A percentile compares a stretch with the other conserved stretches of the same genome.
phyloP scores from a whole-genome alignment of 2,797 vertebrate genomes.

The Tapirus indicus region DNA sequence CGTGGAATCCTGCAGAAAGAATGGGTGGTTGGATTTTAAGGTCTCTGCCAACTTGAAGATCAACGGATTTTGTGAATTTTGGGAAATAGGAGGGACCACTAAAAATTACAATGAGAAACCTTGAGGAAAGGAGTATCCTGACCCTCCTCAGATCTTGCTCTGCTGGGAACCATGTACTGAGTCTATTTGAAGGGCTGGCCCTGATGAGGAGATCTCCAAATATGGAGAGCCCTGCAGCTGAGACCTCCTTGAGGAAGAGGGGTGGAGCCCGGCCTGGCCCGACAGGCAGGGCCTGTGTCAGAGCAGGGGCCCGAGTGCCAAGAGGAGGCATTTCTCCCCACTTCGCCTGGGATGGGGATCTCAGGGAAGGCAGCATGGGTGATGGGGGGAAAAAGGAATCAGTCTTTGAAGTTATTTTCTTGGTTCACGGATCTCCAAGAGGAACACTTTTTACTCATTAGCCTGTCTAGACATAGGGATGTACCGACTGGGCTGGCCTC shows the following conservation, averaged over 20 bases:
- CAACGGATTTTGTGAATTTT: background rate
- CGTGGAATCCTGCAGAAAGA: background rate
- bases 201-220: background rate
- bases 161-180: background rate
- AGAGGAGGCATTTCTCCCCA: background rate
- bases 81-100: background rate
- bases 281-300: background rate
- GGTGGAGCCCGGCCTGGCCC: background rate
- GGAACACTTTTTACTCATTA: conserved; percentile 63
- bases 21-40: background rate
- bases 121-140: background rate
- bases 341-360: background rate
- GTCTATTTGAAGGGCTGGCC: background rate
- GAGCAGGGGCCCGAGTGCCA: background rate
- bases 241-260: background rate
- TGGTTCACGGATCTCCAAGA: conserved; percentile 49
- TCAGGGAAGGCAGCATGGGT: background rate
- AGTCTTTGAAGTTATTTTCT: conserved; percentile 49
- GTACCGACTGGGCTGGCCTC: conserved; percentile 7
- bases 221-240: background rate
- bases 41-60: background rate
- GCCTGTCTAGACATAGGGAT: conserved; percentile 62
- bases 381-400: background rate
- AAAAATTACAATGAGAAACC: background rate
- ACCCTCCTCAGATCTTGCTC: background rate